Conservation (phyloP, 53 echinoderm and acorn worm genomes). For the Apostichopus leukothele region DNA sequence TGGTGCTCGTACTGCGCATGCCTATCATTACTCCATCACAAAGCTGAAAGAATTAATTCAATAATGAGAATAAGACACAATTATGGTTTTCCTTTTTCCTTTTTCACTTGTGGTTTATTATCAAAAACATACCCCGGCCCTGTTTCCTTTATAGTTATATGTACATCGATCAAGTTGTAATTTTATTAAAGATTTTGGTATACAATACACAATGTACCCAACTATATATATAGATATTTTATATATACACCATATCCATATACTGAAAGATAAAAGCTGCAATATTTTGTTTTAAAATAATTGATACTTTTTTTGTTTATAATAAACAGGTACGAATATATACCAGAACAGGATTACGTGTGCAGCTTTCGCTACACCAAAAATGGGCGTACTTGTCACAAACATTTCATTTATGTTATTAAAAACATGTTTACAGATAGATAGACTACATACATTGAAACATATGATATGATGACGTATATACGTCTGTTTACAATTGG, state of each 20-base stretch:
- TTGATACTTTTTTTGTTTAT: conserved; percentile 18
- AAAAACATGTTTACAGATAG: conserved; percentile 5
- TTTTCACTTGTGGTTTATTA: conserved; percentile 49
- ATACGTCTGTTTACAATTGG: background rate
- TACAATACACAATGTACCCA: conserved; percentile 49
- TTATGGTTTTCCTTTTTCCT: background rate
- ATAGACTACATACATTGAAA: conserved; percentile 9
- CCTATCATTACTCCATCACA: too few relatives aligned
- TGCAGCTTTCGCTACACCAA: conserved; percentile 8
- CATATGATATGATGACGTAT: background rate
- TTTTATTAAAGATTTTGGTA: conserved; percentile 47
- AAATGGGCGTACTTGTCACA: conserved; percentile 18
- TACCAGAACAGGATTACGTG: conserved; percentile 12
- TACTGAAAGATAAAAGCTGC: conserved; percentile 37
- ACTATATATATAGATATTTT: conserved; percentile 47
- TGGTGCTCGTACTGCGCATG: too few relatives aligned
- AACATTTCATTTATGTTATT: conserved; percentile 2
- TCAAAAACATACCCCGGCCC: conserved; percentile 51
- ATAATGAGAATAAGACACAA: background rate
- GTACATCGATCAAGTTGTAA: conserved; percentile 32
- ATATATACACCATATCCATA: conserved; percentile 43
- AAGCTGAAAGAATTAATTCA: background rate
- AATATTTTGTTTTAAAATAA: conserved; percentile 27
- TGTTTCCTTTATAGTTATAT: conserved; percentile 41
- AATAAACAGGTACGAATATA: conserved; percentile 17